A percentile compares a stretch with the other conserved stretches of the same genome.
phyloP scores from a whole-genome alignment of 2,113 vertebrate species.

The Cathartes aura region DNA sequence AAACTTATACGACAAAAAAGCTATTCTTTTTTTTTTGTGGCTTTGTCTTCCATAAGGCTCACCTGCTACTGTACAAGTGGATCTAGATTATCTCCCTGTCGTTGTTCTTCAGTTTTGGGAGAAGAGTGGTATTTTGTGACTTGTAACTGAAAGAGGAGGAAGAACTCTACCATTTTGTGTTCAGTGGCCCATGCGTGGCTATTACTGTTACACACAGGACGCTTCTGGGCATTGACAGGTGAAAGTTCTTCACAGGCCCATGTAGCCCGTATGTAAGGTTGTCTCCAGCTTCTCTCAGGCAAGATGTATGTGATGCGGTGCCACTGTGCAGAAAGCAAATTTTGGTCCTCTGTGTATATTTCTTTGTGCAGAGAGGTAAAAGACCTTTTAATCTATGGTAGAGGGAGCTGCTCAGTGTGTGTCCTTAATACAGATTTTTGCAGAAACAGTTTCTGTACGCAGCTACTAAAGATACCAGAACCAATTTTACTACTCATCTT shows the following conservation, averaged over 20 bases:
- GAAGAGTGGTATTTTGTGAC: neutral
- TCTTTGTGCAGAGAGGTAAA: neutral
- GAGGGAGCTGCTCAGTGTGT: neutral
- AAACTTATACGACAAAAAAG: neutral
- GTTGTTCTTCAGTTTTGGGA: neutral
- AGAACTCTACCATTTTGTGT: neutral
- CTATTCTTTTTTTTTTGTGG: neutral
- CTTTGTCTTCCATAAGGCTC: neutral
- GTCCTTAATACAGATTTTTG: neutral
- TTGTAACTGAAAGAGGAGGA: neutral
- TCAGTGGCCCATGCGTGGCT: fast-evolving
- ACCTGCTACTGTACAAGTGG: neutral
- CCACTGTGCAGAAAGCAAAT: neutral
- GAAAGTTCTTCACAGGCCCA: neutral
- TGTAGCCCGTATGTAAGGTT: fast-evolving
- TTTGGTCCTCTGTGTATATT: neutral
- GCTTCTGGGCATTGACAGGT: neutral
- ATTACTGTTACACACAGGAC: neutral
- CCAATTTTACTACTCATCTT: neutral
- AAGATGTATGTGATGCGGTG: fast-evolving
- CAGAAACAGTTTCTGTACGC: neutral
- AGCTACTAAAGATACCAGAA: neutral
- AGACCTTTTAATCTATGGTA: neutral
- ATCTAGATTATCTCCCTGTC: neutral
- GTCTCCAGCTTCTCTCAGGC: neutral